phyloP scores from a whole-genome alignment of 2,113 vertebrate genomes.

The Mugil cephalus region DNA sequence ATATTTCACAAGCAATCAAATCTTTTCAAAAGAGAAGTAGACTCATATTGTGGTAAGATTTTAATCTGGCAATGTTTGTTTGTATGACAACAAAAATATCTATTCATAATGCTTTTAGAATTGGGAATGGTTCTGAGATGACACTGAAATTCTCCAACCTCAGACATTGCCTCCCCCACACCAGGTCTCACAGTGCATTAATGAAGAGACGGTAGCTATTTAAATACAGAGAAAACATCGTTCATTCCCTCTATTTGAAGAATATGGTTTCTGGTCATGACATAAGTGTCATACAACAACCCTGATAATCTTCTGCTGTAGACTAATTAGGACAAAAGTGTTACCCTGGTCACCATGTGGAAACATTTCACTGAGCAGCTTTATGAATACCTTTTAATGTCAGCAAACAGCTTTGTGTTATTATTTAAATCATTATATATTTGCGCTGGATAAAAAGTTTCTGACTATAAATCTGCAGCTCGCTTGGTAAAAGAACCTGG shows the following conservation, averaged over 20 bases:
- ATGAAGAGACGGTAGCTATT: not conserved
- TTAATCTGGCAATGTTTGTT: too few relatives aligned
- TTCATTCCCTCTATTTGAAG: too few relatives aligned
- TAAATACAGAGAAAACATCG: not conserved
- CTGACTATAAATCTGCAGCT: not conserved
- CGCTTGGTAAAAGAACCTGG: not conserved
- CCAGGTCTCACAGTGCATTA: not conserved
- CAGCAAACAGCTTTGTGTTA: not conserved
- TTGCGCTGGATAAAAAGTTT: not conserved
- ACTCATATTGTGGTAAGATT: too few relatives aligned
- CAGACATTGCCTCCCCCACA: not conserved
- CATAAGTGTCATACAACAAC: not conserved
- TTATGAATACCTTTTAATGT: not conserved
- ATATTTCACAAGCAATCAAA: too few relatives aligned
- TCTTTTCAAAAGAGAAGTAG: too few relatives aligned
- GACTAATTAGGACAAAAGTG: slow-evolving; percentile 4
- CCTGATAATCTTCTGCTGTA: not conserved
- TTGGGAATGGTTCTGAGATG: not conserved
- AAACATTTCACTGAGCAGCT: not conserved
- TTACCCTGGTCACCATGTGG: not conserved
- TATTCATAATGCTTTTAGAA: not conserved
- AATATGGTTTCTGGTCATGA: not conserved
- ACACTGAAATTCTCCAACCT: not conserved
- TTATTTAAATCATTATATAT: not conserved
- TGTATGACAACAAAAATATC: not conserved